Percentiles rank a stretch among this genome's conserved stretches.
phyloP scores from a whole-genome alignment of 2,113 vertebrate species.

The Channa argus region DNA sequence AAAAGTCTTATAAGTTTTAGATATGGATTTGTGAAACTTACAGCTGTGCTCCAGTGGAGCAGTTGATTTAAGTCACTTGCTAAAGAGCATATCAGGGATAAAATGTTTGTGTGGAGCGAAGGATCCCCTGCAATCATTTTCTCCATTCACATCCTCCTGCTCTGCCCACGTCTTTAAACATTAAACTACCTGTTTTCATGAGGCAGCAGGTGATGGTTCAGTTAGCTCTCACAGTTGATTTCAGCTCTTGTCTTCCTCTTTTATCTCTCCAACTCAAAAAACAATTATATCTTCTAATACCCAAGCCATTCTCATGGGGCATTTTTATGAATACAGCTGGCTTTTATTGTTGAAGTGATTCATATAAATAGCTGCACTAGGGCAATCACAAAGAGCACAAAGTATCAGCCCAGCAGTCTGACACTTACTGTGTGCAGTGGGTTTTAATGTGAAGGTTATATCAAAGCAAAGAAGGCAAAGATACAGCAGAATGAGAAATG shows the following conservation, averaged over 20 bases:
- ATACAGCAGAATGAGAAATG: not conserved
- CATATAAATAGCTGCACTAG: not conserved
- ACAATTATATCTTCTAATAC: not conserved
- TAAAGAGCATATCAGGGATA: not conserved
- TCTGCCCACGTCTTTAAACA: not conserved
- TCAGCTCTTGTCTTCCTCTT: not conserved
- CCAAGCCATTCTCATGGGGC: not conserved
- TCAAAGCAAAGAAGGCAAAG: not conserved
- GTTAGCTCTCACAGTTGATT: not conserved
- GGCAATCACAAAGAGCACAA: not conserved
- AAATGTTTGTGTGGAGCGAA: not conserved
- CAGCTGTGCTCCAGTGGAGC: conserved; percentile 42
- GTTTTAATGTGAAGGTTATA: conserved; percentile 19
- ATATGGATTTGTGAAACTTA: conserved; percentile 26
- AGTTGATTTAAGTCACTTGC: conserved; percentile 47
- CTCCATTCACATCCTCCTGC: not conserved
- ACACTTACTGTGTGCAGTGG: not conserved
- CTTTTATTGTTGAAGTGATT: not conserved
- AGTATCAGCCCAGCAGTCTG: conserved; percentile 3
- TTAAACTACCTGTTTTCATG: not conserved
- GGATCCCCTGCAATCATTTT: no score
- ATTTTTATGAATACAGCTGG: not conserved
- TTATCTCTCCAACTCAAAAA: not conserved
- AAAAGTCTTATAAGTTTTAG: conserved; percentile 29
- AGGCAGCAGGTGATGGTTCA: conserved; percentile 4